Evolutionary conservation across 2,113 vertebrate genomes (phyloP), one percentile per base, ranked within the genome.

Genomic region (Erythrolamprus reginae): DNA sequence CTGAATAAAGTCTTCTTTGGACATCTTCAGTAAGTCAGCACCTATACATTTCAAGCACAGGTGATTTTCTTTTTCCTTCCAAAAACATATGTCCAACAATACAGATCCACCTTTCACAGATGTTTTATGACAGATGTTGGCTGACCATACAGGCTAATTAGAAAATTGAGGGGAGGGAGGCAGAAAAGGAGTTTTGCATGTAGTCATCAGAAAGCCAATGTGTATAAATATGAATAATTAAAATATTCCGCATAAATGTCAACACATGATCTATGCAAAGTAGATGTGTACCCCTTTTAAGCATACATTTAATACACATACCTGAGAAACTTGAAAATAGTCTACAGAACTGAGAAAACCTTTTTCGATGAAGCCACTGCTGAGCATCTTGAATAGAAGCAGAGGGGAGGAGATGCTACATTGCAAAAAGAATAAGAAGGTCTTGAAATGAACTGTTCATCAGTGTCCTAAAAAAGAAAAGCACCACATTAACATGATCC

Each of bases 241-340:
- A 77, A 77, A 17, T 77, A 77, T 42, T 42, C 33, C 9, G 19
- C 33, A 42, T 33, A 77, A 42, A 77, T 38, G 17, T 21, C 17
- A 77, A 38, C 19, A 77, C 33, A 42, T 9, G 70, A 38, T 17
- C 45, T 53, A 53, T 42, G 33, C 51, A 38, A 38, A n/a, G n/a
- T 42, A 55, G 23, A 86, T 10, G 21, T 56, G 4, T 55, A 86
- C 33, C 21, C 21, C 33, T 38, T 56, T 86, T 53, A 86, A 55
- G 9, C 5, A 1, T 24, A 55, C 19, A 86, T 55, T 85, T 38
- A 86, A 55, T 12, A 10, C 91, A 95, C 96, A 95, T 97, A 99
- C 98, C 99, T 61, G 98, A 98, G 97, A 99, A 99, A 95, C 97
- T 98, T 96, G 98, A 97, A 89, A 99, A 98, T 95, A 99, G 98